phyloP scores from a whole-genome alignment of 2,113 vertebrate genomes.

The Trachemys scripta region DNA sequence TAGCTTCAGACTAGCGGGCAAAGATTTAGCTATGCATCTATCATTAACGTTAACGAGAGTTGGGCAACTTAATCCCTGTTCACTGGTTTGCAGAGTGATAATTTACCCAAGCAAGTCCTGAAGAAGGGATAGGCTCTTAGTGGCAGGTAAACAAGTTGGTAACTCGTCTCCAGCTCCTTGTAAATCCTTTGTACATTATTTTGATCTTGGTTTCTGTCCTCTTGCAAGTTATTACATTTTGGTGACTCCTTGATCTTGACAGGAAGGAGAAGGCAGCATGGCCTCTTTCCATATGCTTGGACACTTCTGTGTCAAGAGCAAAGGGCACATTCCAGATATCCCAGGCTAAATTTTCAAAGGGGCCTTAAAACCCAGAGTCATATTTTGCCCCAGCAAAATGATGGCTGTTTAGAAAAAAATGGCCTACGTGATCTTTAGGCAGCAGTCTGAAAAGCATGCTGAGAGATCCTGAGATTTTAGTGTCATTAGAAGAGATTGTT shows the following conservation, averaged over 20 bases:
- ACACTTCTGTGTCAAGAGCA: background rate
- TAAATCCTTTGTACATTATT: constrained; percentile 48
- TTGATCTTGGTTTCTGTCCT: constrained; percentile 5
- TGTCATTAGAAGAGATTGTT: background rate
- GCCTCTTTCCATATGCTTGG: background rate
- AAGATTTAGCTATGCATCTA: constrained; percentile 24
- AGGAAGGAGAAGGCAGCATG: background rate
- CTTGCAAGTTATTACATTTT: background rate
- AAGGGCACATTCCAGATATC: background rate
- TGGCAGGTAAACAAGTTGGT: background rate
- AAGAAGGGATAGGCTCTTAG: background rate
- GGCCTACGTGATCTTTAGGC: background rate
- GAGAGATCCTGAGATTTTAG: background rate
- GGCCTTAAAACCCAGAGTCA: background rate
- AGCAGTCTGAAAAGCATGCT: background rate
- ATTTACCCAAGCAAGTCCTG: constrained; percentile 47
- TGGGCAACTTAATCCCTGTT: constrained; percentile 55
- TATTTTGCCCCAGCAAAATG: background rate
- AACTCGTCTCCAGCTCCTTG: constrained; percentile 35
- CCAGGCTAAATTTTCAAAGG: background rate
- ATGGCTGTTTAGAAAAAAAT: background rate
- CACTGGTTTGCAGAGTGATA: constrained; percentile 58
- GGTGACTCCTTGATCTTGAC: background rate
- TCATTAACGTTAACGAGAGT: constrained; percentile 60
- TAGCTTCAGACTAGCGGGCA: constrained; percentile 38